phyloP scores from a whole-genome alignment of 1,140 invertebrate species.

The Anthonomus grandis region DNA sequence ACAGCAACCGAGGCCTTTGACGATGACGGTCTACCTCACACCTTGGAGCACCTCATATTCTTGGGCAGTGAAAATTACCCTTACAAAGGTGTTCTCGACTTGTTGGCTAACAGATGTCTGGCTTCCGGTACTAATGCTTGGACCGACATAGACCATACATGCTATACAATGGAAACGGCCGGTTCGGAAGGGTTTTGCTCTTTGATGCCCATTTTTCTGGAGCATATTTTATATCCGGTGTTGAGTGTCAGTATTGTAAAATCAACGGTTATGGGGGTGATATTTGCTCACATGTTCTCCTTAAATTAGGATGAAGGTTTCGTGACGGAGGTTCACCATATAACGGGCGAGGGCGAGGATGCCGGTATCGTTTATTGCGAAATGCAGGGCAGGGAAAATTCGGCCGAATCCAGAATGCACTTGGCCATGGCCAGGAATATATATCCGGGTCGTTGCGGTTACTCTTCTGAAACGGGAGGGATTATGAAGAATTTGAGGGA shows the following conservation, averaged over 20 bases:
- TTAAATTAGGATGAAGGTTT: constrained; percentile 65
- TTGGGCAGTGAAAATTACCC: constrained; percentile 87
- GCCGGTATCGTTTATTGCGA: constrained; percentile 92
- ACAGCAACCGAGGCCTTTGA: constrained; percentile 89
- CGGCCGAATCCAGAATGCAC: constrained; percentile 66
- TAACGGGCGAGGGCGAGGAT: constrained; percentile 83
- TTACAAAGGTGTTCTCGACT: constrained; percentile 84
- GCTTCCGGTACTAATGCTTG: constrained; percentile 89
- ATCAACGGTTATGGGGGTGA: neutral
- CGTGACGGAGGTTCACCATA: constrained; percentile 88
- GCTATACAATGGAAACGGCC: constrained; percentile 84
- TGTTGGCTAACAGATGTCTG: constrained; percentile 83
- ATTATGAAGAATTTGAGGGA: constrained; percentile 79
- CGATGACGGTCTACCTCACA: constrained; percentile 90
- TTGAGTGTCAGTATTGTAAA: constrained; percentile 60
- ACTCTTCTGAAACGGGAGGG: constrained; percentile 81
- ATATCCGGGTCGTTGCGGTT: constrained; percentile 79
- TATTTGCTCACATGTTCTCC: neutral
- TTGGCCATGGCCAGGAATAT: constrained; percentile 62
- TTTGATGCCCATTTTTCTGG: constrained; percentile 85
- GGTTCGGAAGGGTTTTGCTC: constrained; percentile 83
- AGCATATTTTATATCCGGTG: constrained; percentile 84
- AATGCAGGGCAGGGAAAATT: constrained; percentile 85
- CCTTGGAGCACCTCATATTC: constrained; percentile 89
- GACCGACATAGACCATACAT: constrained; percentile 82